Conservation (phyloP, 1,140 invertebrate genomes). For the Drosophila carrolli region DNA sequence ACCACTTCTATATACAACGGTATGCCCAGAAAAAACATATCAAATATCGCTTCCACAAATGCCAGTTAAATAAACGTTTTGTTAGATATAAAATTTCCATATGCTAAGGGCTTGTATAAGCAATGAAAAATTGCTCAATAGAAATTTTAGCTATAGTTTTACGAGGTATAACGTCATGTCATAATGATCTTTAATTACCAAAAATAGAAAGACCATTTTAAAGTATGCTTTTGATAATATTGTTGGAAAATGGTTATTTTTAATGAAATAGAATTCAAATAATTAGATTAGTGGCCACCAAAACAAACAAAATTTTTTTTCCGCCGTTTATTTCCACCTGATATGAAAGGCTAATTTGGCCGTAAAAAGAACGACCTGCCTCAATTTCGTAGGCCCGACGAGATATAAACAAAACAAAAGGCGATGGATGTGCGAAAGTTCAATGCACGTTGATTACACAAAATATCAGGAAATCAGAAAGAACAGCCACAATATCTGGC, state of each 20-base stretch:
- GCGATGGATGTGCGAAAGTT: constrained; percentile 54
- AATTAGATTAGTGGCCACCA: too few species aligned
- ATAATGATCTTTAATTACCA: too few species aligned
- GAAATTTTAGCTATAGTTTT: background rate
- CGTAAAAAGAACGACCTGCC: constrained; percentile 55
- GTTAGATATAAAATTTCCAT: constrained; percentile 5
- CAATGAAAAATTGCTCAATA: background rate
- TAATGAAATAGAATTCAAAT: too few species aligned
- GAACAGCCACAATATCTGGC: constrained; percentile 10
- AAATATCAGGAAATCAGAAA: constrained; percentile 59
- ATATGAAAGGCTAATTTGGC: constrained; percentile 40
- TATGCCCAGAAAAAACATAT: background rate
- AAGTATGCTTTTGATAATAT: too few species aligned
- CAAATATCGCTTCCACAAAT: constrained; percentile 1
- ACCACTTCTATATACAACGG: background rate
- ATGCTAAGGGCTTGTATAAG: background rate
- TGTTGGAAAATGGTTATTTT: too few species aligned
- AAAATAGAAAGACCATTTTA: too few species aligned
- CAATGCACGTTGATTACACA: constrained; percentile 72
- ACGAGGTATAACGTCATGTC: background rate
- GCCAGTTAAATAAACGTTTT: constrained; percentile 2
- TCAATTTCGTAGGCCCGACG: constrained; percentile 36
- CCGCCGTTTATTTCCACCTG: constrained; percentile 9
- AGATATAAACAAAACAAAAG: constrained; percentile 36
- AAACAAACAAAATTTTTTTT: background rate